These are phyloP conservation scores for Calameuta idolon DNA, from an alignment of 2,888 invertebrate genomes.

Conservation along the genomic window DNA sequence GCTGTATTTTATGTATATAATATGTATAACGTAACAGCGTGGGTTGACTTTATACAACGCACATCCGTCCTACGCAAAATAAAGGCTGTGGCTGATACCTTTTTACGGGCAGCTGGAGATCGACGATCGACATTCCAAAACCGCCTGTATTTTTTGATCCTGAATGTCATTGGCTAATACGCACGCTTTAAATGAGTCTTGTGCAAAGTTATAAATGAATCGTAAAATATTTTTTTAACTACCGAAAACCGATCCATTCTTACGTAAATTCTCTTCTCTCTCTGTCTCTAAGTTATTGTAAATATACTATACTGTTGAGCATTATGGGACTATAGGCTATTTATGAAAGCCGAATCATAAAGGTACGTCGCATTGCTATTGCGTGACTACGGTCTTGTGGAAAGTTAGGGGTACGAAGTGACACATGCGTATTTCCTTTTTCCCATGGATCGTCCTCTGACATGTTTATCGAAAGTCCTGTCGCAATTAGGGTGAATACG, in stretches of 20 bases:
- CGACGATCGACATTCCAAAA: not conserved
- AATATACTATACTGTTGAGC: not conserved
- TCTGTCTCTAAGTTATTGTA: not conserved
- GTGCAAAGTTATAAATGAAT: not conserved
- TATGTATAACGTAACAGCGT: slow-evolving; percentile 1
- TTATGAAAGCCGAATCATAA: not conserved
- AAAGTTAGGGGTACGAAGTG: not conserved
- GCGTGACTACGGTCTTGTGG: not conserved
- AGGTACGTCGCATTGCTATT: not conserved
- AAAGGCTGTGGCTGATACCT: not conserved
- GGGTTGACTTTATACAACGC: slow-evolving; percentile 1
- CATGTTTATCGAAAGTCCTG: not conserved
- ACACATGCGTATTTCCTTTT: not conserved
- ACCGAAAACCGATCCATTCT: not conserved
- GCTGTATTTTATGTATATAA: no score
- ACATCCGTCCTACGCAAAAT: not conserved
- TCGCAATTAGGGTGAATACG: not conserved
- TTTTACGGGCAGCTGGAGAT: not conserved
- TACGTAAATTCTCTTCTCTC: not conserved
- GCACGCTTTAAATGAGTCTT: not conserved
- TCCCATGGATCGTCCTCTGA: not conserved
- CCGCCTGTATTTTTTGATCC: not conserved
- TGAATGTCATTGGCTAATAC: not conserved
- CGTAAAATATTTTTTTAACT: not conserved
- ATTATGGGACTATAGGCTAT: not conserved